A percentile compares a stretch with the other conserved stretches of the same genome.
These are phyloP conservation scores for Notolepis coatsorum DNA, from an alignment of 2,797 vertebrate species.

Conservation along the genomic window DNA sequence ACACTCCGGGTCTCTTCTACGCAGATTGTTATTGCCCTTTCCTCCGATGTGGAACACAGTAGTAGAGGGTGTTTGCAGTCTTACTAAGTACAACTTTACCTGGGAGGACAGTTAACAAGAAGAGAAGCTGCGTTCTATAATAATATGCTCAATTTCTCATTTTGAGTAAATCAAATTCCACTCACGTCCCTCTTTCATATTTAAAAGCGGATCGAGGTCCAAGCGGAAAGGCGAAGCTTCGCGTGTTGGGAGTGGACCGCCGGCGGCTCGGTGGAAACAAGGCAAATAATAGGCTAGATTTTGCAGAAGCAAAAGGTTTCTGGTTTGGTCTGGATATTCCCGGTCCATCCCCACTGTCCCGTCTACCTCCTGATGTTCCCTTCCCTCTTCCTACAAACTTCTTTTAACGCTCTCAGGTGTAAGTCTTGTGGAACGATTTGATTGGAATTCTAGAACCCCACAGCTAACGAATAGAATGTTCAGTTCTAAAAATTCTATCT, in stretches of 20 bases:
- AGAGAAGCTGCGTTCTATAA: conserved; percentile 42
- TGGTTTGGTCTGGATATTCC: no score
- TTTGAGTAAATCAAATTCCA: conserved; percentile 51
- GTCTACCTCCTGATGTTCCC: conserved; percentile 5
- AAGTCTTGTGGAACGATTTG: no score
- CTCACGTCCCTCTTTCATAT: conserved; percentile 44
- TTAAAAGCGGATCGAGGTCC: conserved; percentile 37
- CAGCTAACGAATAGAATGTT: no score
- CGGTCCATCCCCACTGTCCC: no score
- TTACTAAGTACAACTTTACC: conserved; percentile 53
- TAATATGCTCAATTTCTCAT: conserved; percentile 38
- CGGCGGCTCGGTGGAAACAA: conserved; percentile 7
- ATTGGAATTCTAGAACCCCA: no score
- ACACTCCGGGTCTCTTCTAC: conserved; percentile 33
- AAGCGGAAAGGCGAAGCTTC: conserved; percentile 35
- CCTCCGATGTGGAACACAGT: conserved; percentile 32
- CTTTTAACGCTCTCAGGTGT: neutral
- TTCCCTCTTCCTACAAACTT: conserved; percentile 13
- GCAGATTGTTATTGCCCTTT: conserved; percentile 49
- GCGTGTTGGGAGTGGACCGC: conserved; percentile 29
- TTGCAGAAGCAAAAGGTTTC: conserved; percentile 5
- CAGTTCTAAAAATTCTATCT: no score
- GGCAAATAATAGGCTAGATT: conserved; percentile 6
- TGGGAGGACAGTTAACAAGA: conserved; percentile 38
- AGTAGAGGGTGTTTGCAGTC: conserved; percentile 45